Evolutionary conservation across 1,140 invertebrate species (phyloP).

Genomic region (Dryas iulia): DNA sequence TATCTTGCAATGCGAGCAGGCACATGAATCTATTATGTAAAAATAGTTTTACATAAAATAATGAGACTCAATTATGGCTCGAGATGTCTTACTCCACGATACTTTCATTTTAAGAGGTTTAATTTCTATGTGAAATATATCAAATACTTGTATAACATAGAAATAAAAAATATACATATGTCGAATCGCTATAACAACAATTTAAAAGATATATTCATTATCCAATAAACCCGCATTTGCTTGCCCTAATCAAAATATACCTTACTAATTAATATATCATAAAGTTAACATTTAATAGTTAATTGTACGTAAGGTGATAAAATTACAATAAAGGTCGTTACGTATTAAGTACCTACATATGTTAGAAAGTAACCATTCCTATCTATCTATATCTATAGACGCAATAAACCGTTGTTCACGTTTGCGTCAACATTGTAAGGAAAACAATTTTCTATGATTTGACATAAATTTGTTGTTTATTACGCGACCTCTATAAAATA

Average conservation of each 20-base stretch:
- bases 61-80: too few relatives aligned
- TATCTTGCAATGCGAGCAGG: too few relatives aligned
- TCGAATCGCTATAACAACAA: too few relatives aligned
- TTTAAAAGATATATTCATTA: not conserved
- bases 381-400: not conserved
- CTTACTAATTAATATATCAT: not conserved
- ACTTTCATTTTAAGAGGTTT: too few relatives aligned
- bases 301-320: not conserved
- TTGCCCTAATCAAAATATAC: not conserved
- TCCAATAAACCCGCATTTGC: not conserved
- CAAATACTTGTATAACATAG: too few relatives aligned
- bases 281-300: not conserved
- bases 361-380: not conserved
- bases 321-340: not conserved
- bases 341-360: not conserved
- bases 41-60: too few relatives aligned
- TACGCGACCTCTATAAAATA: not conserved
- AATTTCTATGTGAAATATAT: too few relatives aligned
- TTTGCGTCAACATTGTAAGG: not conserved
- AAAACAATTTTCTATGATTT: conserved; percentile 1
- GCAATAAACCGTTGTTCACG: not conserved
- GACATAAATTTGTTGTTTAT: not conserved
- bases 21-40: too few relatives aligned
- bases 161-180: too few relatives aligned
- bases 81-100: too few relatives aligned